A percentile compares a stretch with the other conserved stretches of the same genome.
Conservation (phyloP, 2,113 vertebrate species). For the Oceanodroma tethys region DNA sequence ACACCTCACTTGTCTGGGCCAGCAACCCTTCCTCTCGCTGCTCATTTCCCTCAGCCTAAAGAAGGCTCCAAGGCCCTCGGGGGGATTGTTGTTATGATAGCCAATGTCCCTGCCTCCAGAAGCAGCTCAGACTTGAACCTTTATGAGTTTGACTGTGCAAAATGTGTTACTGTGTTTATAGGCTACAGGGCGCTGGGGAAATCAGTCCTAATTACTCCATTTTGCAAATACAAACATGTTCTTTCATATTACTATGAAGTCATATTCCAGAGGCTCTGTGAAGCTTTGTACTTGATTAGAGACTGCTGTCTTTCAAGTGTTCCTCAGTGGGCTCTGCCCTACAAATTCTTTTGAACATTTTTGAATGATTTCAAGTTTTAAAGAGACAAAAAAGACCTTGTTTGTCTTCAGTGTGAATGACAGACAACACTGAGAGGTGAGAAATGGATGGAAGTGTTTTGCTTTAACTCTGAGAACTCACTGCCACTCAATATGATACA, state of each 20-base stretch:
- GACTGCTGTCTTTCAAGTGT: neutral
- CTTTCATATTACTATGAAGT: neutral
- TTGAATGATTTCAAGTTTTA: neutral
- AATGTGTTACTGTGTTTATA: neutral
- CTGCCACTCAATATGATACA: neutral
- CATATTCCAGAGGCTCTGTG: neutral
- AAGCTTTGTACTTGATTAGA: neutral
- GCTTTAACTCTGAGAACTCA: neutral
- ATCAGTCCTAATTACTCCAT: neutral
- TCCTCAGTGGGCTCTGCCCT: accelerated
- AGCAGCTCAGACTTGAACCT: neutral
- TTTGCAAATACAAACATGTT: neutral
- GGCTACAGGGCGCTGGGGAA: neutral
- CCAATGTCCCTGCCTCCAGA: neutral
- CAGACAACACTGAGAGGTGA: neutral
- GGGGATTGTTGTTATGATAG: neutral
- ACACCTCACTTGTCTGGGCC: neutral
- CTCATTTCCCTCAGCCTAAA: neutral
- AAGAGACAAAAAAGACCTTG: neutral
- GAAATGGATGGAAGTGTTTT: neutral
- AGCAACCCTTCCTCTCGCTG: neutral
- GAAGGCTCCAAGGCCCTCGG: neutral
- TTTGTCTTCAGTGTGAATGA: neutral
- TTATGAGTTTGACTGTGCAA: neutral
- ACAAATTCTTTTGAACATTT: neutral